Conservation (phyloP, 2,113 vertebrate species). For the Romanogobio albipinnatus region DNA sequence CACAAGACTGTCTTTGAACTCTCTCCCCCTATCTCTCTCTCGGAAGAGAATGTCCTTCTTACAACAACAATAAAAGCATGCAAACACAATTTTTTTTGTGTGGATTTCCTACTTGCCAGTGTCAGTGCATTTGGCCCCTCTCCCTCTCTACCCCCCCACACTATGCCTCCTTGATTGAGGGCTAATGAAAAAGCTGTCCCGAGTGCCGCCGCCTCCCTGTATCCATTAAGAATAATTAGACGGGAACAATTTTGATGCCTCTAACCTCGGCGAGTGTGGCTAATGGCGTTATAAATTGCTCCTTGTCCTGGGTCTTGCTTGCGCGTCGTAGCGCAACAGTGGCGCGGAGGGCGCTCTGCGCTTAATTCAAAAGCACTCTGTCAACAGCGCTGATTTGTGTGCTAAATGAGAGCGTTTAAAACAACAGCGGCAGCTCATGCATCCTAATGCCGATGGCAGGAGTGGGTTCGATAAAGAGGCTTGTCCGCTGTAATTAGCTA, state of each 20-base stretch:
- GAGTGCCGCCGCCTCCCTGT: conserved; percentile 97
- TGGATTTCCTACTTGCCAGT: conserved; percentile 86
- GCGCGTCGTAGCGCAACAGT: conserved; percentile 62
- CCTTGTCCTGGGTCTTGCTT: conserved; percentile 97
- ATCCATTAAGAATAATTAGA: conserved; percentile 99
- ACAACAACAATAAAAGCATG: conserved; percentile 53
- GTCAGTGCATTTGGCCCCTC: conserved; percentile 89
- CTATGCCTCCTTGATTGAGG: conserved; percentile 96
- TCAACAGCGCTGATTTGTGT: conserved; percentile 99
- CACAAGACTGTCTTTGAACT: conserved; percentile 30
- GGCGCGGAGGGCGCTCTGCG: conserved; percentile 81
- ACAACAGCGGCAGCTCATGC: conserved; percentile 98
- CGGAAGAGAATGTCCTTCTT: conserved; percentile 21
- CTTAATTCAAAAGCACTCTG: conserved; percentile 99
- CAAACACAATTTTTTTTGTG: conserved; percentile 84
- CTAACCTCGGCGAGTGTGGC: conserved; percentile 99
- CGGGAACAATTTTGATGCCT: conserved; percentile 99
- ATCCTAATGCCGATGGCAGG: conserved; percentile 98
- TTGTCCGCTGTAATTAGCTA: conserved; percentile 98
- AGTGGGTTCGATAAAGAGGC: conserved; percentile 98
- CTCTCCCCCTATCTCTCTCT: background rate
- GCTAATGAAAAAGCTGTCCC: conserved; percentile 99
- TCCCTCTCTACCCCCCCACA: conserved; percentile 55
- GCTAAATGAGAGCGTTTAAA: conserved; percentile 99
- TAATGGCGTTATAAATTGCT: conserved; percentile 99